phyloP scores from a whole-genome alignment of 2,113 vertebrate genomes.

The Xiphorhynchus elegans region DNA sequence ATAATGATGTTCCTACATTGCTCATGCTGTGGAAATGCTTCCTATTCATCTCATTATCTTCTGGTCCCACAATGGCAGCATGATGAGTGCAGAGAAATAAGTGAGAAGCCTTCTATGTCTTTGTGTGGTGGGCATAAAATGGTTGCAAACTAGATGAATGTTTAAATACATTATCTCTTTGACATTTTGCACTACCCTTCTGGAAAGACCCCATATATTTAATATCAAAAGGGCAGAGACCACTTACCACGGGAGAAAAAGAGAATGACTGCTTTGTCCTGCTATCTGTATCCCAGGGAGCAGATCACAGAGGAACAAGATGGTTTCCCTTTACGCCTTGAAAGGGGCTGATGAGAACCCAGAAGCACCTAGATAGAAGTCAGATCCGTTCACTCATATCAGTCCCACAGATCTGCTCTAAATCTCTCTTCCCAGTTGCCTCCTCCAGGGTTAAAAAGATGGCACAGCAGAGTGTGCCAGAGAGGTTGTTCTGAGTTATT shows the following conservation, averaged over 20 bases:
- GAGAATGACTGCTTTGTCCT: conserved; percentile 55
- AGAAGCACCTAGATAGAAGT: conserved; percentile 56
- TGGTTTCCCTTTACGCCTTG: conserved; percentile 25
- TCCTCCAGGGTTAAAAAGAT: conserved; percentile 59
- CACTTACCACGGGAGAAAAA: conserved; percentile 64
- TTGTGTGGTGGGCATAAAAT: conserved; percentile 66
- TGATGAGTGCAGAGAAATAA: conserved; percentile 68
- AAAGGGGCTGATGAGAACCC: conserved; percentile 49
- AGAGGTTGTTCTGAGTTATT: conserved; percentile 30
- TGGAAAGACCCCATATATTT: conserved; percentile 65
- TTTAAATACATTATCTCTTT: conserved; percentile 56
- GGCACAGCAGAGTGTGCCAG: not conserved
- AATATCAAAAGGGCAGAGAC: conserved; percentile 67
- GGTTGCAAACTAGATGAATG: conserved; percentile 65
- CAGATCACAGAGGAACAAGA: conserved; percentile 45
- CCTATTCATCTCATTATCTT: conserved; percentile 75
- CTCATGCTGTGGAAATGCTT: conserved; percentile 73
- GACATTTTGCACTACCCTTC: conserved; percentile 45
- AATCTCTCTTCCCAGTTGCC: conserved; percentile 28
- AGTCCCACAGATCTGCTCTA: conserved; percentile 38
- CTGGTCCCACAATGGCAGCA: conserved; percentile 71
- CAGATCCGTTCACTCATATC: conserved; percentile 2
- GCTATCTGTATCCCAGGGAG: conserved; percentile 37
- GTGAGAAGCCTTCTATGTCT: conserved; percentile 64
- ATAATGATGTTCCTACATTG: conserved; percentile 73